Conservation (phyloP, 2,888 invertebrate genomes). For the Archaeoteleia sp. region DNA sequence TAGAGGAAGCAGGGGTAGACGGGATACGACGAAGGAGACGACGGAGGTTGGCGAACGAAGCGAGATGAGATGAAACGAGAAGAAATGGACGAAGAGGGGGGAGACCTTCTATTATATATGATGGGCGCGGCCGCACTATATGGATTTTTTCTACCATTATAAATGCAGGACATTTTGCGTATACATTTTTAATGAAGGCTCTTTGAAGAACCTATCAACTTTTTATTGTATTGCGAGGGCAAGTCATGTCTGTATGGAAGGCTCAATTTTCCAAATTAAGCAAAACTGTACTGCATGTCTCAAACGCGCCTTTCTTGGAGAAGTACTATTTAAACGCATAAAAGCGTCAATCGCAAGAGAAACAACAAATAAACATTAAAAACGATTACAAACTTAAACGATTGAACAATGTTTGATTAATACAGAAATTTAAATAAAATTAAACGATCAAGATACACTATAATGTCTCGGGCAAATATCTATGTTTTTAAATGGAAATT, state of each 20-base stretch:
- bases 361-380: too few species aligned
- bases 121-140: slow-evolving; percentile 72
- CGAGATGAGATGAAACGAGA: slow-evolving; percentile 67
- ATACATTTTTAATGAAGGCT: slow-evolving; percentile 63
- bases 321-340: not conserved
- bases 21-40: slow-evolving; percentile 57
- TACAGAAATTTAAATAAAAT: too few species aligned
- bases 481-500: too few species aligned
- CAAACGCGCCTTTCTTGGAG: too few species aligned
- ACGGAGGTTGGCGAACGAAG: slow-evolving; percentile 63
- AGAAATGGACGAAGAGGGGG: slow-evolving; percentile 62
- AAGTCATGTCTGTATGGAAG: not conserved
- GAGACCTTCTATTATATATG: slow-evolving; percentile 72
- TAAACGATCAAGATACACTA: too few species aligned
- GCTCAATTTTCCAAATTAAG: slow-evolving; percentile 13
- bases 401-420: too few species aligned
- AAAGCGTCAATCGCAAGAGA: not conserved
- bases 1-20: slow-evolving; percentile 51
- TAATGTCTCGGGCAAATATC: too few species aligned
- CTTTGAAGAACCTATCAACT: slow-evolving; percentile 26
- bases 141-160: slow-evolving; percentile 70
- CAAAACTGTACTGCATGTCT: not conserved
- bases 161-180: slow-evolving; percentile 60
- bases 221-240: slow-evolving; percentile 22
- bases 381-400: too few species aligned